Evolutionary conservation across 2,888 invertebrate species (phyloP), one percentile per base, ranked within the genome.

Genomic region (Neria commutata): DNA sequence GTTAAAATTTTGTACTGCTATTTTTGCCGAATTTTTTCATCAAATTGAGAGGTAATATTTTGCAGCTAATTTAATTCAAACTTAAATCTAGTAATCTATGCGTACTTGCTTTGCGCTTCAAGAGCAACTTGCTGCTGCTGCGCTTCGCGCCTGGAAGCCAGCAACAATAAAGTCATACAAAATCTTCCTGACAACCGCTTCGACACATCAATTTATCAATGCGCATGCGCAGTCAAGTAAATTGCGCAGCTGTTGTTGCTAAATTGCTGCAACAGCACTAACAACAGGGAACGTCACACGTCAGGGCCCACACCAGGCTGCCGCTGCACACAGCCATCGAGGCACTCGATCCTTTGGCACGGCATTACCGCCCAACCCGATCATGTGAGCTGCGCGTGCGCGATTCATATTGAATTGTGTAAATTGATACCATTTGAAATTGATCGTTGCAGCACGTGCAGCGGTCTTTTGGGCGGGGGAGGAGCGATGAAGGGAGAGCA

Each of bases 1-100:
- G 73, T 71, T 71, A 72, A 71, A n/a, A n/a, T n/a, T n/a, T n/a
- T n/a, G n/a, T n/a, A n/a, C 71, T 58, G 56, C 51, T 48, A 58
- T 61, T 61, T 65, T 65, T 55, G 42, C 37, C 46, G 62, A 50
- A 61, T 58, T 63, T 66, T 64, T 63, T 64, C 61, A 47, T 57
- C 61, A 61, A n/a, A n/a, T n/a, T n/a, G n/a, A n/a, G n/a, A n/a
- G n/a, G n/a, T n/a, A n/a, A n/a, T n/a, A n/a, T n/a, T n/a, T n/a
- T n/a, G n/a, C n/a, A n/a, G n/a, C n/a, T n/a, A n/a, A n/a, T n/a
- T n/a, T n/a, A n/a, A n/a, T 67, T 63, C 57, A 61, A 48, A 25
- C 34, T 23, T 34, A 37, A 51, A 55, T 56, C 55, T 58, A 65
- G 56, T 54, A 59, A 56, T 47, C 57, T 66, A 56, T 58, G 65